phyloP scores from a whole-genome alignment of 2,888 invertebrate genomes.

The Trissolcus brochymenae region DNA sequence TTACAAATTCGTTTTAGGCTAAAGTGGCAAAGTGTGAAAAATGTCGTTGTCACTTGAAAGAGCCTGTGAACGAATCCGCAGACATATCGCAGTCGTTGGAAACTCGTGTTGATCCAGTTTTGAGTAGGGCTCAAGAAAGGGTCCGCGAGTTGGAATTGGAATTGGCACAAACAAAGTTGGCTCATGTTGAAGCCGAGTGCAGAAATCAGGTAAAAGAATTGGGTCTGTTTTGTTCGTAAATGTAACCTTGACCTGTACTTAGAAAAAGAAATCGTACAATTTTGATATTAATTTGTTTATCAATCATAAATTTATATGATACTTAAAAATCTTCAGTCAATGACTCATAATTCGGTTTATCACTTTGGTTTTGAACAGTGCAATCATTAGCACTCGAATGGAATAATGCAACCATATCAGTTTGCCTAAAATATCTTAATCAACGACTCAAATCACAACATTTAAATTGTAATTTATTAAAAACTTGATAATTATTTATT shows the following conservation, averaged over 20 bases:
- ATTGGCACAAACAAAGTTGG: conserved; percentile 96
- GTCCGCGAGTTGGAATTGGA: conserved; percentile 95
- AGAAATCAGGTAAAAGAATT: conserved; percentile 85
- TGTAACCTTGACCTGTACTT: neutral
- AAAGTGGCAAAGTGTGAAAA: conserved; percentile 79
- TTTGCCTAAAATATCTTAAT: too few relatives aligned
- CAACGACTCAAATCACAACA: too few relatives aligned
- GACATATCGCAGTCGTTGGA: conserved; percentile 68
- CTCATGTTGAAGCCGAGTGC: conserved; percentile 97
- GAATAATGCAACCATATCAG: too few relatives aligned
- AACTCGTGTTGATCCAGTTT: conserved; percentile 70
- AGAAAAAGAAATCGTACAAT: too few relatives aligned
- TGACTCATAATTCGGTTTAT: too few relatives aligned
- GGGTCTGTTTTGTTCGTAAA: neutral
- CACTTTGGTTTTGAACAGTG: too few relatives aligned
- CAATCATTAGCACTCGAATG: too few relatives aligned
- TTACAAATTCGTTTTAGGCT: conserved; percentile 70
- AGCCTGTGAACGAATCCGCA: conserved; percentile 63
- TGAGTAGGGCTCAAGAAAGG: conserved; percentile 80
- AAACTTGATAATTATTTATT: too few relatives aligned
- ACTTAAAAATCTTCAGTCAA: too few relatives aligned
- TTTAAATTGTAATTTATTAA: too few relatives aligned
- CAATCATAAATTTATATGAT: too few relatives aligned
- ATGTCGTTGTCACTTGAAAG: conserved; percentile 72
- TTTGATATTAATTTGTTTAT: too few relatives aligned